Evolutionary conservation across 2,797 vertebrate genomes (phyloP), one percentile per base, ranked within the genome.

Genomic region (Coregonus suidteri): DNA sequence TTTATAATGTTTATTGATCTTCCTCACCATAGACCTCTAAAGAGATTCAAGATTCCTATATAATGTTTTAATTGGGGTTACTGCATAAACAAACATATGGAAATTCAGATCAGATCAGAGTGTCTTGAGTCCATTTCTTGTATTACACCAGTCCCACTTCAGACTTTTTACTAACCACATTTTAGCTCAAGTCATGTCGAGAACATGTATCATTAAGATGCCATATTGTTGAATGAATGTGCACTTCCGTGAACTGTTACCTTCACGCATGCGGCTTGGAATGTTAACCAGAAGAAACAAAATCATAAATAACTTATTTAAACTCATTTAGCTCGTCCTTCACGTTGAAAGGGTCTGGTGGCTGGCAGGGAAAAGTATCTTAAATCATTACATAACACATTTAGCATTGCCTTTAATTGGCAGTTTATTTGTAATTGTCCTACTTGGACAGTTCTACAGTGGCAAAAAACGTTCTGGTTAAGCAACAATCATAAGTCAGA

Each of bases 341-440:
- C 6, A 69, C 41, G 1, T 53, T 25, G 11, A 31, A 52, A 15
- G 20, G 14, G 31, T 16, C 34, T 34, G n/a, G 16, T 20, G 56
- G 5, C n/a, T 20, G 56, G 3, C 56, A 59, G 5, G 68, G 37
- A 31, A 47, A 59, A 4, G 15, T 66, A 75, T 75, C 31, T 18
- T 76, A 3, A 41, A 20, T 25, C 14, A 66, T 81, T 76, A 35
- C 56, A 74, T 37, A 81, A 77, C 67, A 75, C 11, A 31, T 15
- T 7, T 25, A 25, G 13, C 25, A 30, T 53, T 20, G n/a, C 15
- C 15, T 73, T 69, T 37, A 73, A 31, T 13, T 52, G 11, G 11
- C 5, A 18, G 41, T 11, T 25, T 65, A 69, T 20, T 16, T 31
- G 30, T 18, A 75, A 4, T 25, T 64, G 59, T 25, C 11, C 15